phyloP scores from a whole-genome alignment of 2,797 vertebrate genomes.

The Syngnathus acus region DNA sequence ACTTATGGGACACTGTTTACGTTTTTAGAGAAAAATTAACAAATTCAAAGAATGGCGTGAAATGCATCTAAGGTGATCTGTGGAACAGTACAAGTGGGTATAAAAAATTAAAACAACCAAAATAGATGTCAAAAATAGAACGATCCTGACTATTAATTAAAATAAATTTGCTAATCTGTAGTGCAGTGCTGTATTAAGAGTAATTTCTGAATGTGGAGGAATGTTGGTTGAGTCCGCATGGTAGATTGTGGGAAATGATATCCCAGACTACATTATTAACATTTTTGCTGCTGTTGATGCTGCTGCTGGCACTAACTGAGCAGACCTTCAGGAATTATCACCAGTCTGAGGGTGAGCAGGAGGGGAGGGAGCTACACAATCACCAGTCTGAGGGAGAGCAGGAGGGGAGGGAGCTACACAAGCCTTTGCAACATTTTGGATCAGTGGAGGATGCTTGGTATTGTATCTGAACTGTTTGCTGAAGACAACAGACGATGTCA shows the following conservation, averaged over 20 bases:
- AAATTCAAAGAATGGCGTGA: not conserved
- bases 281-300: not conserved
- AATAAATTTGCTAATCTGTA: not conserved
- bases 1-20: not conserved
- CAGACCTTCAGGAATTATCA: not conserved
- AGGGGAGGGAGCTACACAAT: not conserved
- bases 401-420: not conserved
- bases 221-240: slow-evolving; percentile 35
- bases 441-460: not conserved
- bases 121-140: too few species aligned
- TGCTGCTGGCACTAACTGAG: not conserved
- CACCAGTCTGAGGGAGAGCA: not conserved
- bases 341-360: not conserved
- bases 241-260: slow-evolving; percentile 52
- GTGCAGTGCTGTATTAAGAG: not conserved
- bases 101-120: not conserved
- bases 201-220: slow-evolving; percentile 7
- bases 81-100: not conserved
- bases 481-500: not conserved
- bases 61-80: not conserved
- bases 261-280: slow-evolving; percentile 9
- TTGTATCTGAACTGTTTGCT: not conserved
- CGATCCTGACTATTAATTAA: too few species aligned
- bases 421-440: slow-evolving; percentile 1
- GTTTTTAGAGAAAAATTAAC: not conserved